Evolutionary conservation across 2,888 invertebrate genomes (phyloP).

Genomic region (Nemapogon koenigi): DNA sequence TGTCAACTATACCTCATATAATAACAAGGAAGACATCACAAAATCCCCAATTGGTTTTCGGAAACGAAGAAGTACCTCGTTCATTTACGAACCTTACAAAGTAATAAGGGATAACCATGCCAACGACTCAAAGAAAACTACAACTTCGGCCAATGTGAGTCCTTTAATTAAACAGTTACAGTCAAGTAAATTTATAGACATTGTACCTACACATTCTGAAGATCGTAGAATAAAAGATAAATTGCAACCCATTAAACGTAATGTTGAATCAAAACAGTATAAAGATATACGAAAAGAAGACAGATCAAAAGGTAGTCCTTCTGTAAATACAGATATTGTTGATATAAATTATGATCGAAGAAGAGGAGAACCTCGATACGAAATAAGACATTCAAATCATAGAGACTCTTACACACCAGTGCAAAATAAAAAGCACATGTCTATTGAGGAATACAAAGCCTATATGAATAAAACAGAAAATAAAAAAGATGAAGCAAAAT

Average conservation of each 20-base stretch:
- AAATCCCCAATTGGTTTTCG: constrained; percentile 22
- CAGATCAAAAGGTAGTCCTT: constrained; percentile 23
- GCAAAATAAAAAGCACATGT: constrained; percentile 36
- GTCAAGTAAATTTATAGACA: constrained; percentile 40
- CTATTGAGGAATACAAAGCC: constrained; percentile 33
- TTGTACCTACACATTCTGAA: constrained; percentile 21
- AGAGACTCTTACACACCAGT: constrained; percentile 39
- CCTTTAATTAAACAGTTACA: constrained; percentile 52
- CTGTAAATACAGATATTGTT: constrained; percentile 26
- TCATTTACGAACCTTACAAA: constrained; percentile 56
- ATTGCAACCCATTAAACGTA: constrained; percentile 32
- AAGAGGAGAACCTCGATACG: constrained; percentile 51
- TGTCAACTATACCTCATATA: constrained; percentile 21
- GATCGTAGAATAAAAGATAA: constrained; percentile 23
- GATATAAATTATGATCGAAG: constrained; percentile 39
- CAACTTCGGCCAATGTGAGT: constrained; percentile 40
- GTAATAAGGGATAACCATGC: constrained; percentile 45
- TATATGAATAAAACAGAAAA: constrained; percentile 14
- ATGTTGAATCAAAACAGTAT: constrained; percentile 28
- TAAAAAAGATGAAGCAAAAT: constrained; percentile 18
- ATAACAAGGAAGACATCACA: constrained; percentile 27
- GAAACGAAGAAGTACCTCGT: constrained; percentile 36
- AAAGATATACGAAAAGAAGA: constrained; percentile 45
- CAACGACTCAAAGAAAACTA: constrained; percentile 46
- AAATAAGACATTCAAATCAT: constrained; percentile 38